Conservation (phyloP, 2,113 vertebrate species). For the Mionectes macconnelli region DNA sequence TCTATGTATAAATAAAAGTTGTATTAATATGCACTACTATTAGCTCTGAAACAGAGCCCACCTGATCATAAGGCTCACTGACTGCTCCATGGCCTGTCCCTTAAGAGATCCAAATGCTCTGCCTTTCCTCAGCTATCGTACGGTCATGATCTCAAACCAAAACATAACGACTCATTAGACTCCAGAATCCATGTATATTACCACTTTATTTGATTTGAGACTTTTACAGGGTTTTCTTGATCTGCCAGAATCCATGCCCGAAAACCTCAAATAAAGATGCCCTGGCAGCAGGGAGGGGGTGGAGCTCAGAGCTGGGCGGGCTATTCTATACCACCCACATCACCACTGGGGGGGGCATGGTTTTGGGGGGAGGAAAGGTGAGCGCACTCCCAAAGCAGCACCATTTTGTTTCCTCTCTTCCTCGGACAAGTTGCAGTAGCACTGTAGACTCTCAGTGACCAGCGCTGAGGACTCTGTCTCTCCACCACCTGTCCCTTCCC, state of each 20-base stretch:
- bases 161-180: slow-evolving; percentile 41
- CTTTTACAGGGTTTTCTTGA: slow-evolving; percentile 75
- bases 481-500: background rate
- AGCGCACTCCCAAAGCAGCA: background rate
- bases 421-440: background rate
- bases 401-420: background rate
- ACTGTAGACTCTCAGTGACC: background rate
- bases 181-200: slow-evolving; percentile 59
- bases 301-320: background rate
- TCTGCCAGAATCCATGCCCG: slow-evolving; percentile 73
- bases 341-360: background rate
- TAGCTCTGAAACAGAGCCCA: background rate
- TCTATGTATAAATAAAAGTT: background rate
- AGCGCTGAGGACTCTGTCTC: background rate
- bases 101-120: background rate
- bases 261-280: slow-evolving; percentile 52
- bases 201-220: slow-evolving; percentile 78
- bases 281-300: background rate
- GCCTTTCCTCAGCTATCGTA: background rate
- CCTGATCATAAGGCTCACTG: background rate
- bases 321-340: background rate
- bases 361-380: background rate
- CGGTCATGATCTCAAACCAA: background rate
- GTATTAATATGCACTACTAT: background rate
- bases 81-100: background rate